These are phyloP conservation scores for Oreochromis mossambicus DNA, from an alignment of 2,797 vertebrate genomes.

Conservation along the genomic window DNA sequence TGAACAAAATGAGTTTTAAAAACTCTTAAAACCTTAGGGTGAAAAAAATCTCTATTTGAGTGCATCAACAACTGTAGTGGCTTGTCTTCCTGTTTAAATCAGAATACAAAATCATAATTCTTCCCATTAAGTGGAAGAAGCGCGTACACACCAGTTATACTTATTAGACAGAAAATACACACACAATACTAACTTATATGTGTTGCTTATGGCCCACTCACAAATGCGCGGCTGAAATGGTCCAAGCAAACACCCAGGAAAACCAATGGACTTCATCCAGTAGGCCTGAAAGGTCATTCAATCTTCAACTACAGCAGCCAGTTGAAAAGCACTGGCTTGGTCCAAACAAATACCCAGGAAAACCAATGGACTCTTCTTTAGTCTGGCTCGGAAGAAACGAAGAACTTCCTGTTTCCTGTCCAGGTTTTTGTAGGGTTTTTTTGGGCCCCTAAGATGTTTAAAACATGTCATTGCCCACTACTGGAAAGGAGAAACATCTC, in stretches of 20 bases:
- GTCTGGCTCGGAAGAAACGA: not conserved
- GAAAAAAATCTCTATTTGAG: not conserved
- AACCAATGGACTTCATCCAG: not conserved
- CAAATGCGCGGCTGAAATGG: not conserved
- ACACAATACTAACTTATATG: not conserved
- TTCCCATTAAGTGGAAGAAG: not conserved
- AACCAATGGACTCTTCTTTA: not conserved
- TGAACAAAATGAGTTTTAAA: not conserved
- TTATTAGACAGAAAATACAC: not conserved
- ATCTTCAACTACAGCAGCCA: too few species aligned
- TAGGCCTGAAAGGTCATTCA: too few species aligned
- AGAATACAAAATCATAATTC: not conserved
- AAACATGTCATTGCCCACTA: not conserved
- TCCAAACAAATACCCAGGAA: too few species aligned
- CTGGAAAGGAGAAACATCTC: not conserved
- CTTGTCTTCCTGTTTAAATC: not conserved
- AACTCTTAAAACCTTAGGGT: not conserved
- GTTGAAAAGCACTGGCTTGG: too few species aligned
- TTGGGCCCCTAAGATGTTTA: not conserved
- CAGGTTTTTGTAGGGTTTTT: not conserved
- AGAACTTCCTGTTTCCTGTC: not conserved
- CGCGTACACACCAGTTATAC: not conserved
- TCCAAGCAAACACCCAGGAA: not conserved
- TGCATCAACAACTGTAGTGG: not conserved
- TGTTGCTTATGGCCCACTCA: not conserved